Evolutionary conservation across 2,888 invertebrate genomes (phyloP), one percentile per base, ranked within the genome.

Genomic region (Glaucopsyche alexis): DNA sequence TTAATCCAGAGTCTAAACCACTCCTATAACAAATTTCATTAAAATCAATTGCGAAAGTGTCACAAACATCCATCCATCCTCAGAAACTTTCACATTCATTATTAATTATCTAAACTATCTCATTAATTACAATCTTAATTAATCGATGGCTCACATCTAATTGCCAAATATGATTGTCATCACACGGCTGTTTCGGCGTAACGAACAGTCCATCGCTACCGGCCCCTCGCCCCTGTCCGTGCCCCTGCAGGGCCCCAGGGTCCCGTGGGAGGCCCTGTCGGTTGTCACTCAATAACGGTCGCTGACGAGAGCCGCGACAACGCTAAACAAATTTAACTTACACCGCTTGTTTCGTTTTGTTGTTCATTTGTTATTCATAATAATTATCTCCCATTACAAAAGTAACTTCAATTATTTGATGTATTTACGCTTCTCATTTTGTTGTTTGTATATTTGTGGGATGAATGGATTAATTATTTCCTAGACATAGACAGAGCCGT

Each of bases 311-410:
- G 55, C 29, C 60, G 38, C 60, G 60, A 29, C 13, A 60, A 60
- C 60, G 29, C 60, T 13, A 60, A 60, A 60, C 60, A 60, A 60
- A 60, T 60, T 60, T 60, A 60, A 60, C 60, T 60, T 38, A 60
- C 60, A 60, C 55, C 55, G 29, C 55, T 60, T 29, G 11, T 19
- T 14, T 29, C 7, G 29, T 38, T 60, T 55, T 19, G 55, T 55
- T 29, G 60, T 60, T 38, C 29, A 38, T 60, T 60, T 13, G 13
- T 29, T 60, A 38, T 60, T 60, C 38, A 60, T n/a, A n/a, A n/a
- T n/a, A n/a, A n/a, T 14, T 60, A 60, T 60, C 60, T 13, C 14
- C 60, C 60, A 60, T 60, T 29, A 38, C 13, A 38, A 6, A 5
- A 14, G 29, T 60, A 60, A 60, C 60, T 38, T 60, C 7, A 1